These are phyloP conservation scores for Pelobates fuscus DNA, from an alignment of 2,113 vertebrate species.

Conservation along the genomic window DNA sequence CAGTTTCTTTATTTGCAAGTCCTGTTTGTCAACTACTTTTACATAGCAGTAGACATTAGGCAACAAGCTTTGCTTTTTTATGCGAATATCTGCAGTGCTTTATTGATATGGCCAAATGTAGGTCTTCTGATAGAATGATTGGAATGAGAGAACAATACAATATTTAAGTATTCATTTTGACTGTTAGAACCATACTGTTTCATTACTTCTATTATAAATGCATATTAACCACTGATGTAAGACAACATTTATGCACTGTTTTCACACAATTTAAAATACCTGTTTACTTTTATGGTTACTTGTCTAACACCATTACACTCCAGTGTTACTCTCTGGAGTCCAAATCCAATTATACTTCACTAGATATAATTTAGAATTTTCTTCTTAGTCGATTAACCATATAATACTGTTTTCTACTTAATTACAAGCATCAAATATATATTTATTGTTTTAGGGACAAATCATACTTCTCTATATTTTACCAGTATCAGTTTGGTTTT, in stretches of 20 bases:
- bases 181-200: slow-evolving; percentile 18
- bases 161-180: neutral
- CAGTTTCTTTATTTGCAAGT: no score
- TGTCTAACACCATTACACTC: slow-evolving; percentile 47
- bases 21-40: no score
- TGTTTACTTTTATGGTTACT: slow-evolving; percentile 73
- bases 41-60: no score
- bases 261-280: slow-evolving; percentile 69
- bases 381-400: slow-evolving; percentile 78
- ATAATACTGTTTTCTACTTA: slow-evolving; percentile 78
- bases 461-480: slow-evolving; percentile 60
- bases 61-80: no score
- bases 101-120: neutral
- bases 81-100: neutral
- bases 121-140: neutral
- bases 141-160: neutral
- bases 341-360: slow-evolving; percentile 79
- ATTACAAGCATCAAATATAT: slow-evolving; percentile 73
- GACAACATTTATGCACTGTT: slow-evolving; percentile 70
- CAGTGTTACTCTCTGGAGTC: slow-evolving; percentile 62
- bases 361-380: slow-evolving; percentile 80
- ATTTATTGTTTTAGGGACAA: slow-evolving; percentile 70
- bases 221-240: slow-evolving; percentile 70
- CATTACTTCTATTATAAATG: slow-evolving; percentile 65
- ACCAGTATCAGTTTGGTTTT: neutral